These are phyloP conservation scores for Eupithecia abbreviata DNA, from an alignment of 2,888 invertebrate genomes.

Conservation along the genomic window DNA sequence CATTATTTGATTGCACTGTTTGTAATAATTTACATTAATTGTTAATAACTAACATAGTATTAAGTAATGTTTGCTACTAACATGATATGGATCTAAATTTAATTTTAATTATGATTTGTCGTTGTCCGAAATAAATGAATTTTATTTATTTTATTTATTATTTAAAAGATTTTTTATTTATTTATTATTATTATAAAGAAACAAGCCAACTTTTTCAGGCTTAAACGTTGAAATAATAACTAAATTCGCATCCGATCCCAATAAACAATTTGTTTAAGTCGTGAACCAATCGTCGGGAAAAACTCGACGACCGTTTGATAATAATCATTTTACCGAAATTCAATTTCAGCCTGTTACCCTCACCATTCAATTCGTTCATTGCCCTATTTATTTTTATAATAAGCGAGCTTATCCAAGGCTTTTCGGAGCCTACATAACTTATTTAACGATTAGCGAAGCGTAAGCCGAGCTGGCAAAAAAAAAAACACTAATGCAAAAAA, in stretches of 20 bases:
- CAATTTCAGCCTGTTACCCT: conserved; percentile 46
- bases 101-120: no score
- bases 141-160: no score
- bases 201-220: background rate
- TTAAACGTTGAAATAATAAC: conserved; percentile 2
- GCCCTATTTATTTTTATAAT: conserved; percentile 45
- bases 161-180: no score
- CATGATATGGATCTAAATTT: no score
- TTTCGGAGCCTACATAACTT: conserved; percentile 39
- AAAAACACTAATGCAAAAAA: background rate
- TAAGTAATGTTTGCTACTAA: no score
- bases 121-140: no score
- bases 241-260: conserved; percentile 38
- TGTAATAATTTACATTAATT: no score
- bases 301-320: conserved; percentile 49
- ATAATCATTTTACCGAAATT: conserved; percentile 53
- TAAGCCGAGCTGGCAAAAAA: background rate
- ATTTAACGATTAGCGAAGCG: conserved; percentile 38
- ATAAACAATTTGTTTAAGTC: conserved; percentile 53
- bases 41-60: no score
- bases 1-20: no score
- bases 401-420: conserved; percentile 37
- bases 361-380: conserved; percentile 43
- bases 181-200: no score
- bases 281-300: conserved; percentile 51